A percentile compares a stretch with the other conserved stretches of the same genome.
Conservation (phyloP, 2,888 invertebrate genomes). For the Microplitis deprimator region DNA sequence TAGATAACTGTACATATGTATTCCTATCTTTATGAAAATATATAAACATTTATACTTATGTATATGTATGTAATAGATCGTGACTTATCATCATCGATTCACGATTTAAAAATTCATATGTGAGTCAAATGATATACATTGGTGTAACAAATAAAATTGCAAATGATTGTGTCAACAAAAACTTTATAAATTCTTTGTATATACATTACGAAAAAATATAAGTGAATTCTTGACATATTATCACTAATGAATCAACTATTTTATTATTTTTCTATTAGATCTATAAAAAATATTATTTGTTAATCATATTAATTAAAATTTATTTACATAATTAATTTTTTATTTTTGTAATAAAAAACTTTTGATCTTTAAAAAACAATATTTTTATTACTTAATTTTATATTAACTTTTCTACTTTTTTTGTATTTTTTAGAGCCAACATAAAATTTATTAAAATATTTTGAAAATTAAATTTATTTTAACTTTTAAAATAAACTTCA, state of each 20-base stretch:
- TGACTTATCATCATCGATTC: constrained; percentile 16
- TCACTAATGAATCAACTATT: not conserved
- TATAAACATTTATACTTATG: constrained; percentile 14
- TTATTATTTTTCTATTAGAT: not conserved
- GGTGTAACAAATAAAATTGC: constrained; percentile 1
- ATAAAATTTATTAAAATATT: no score
- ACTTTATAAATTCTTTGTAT: constrained; percentile 2
- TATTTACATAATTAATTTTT: no score
- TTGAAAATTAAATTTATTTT: no score
- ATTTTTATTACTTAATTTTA: no score
- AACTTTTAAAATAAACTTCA: no score
- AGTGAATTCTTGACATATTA: not conserved
- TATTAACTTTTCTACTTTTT: no score
- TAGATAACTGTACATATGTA: not conserved
- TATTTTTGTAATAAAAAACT: no score
- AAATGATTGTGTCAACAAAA: not conserved
- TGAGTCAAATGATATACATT: constrained; percentile 7
- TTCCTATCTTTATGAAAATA: not conserved
- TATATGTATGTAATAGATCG: not conserved
- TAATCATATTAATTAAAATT: no score
- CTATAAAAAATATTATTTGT: no score
- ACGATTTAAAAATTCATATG: constrained; percentile 3
- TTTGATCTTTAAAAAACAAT: no score
- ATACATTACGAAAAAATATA: constrained; percentile 5
- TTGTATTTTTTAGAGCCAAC: no score